Base-by-base conservation (phyloP, 2,113 vertebrate species). In the Triplophysa tibetana region DNA sequence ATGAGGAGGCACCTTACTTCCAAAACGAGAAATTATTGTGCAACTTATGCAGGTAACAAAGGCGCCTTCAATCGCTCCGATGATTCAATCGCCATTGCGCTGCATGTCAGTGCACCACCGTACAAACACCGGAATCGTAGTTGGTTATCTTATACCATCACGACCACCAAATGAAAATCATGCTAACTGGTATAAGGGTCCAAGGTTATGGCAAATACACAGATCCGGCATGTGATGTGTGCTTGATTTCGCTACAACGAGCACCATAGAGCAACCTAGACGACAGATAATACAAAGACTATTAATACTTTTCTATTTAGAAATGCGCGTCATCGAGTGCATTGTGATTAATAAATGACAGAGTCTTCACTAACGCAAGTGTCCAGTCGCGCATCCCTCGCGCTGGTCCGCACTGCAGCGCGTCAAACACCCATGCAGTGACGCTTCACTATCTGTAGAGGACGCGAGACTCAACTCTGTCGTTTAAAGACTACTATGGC, bases 331-430 rank as follows among this genome's bases (percentile, higher is more conserved):
- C 52, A 61, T 17, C 33, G 54, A 62, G n/a, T 19, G 11, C 1
- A 26, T 63, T 70, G 3, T 0, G 21, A 60, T 41, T 33, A 41
- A 38, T 64, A 52, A 74, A 23, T 16, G 67, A 21, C 67, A 45
- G 33, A 33, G 33, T 38, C 33, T 38, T 48, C 21, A 45, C 61
- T 64, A 76, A 76, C 41, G 61, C 58, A 52, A 77, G 43, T 65
- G 62, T 52, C 61, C 61, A 26, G 50, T 73, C 26, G 75, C 48
- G 52, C 82, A 70, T 77, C 78, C 81, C 74, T 79, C 66, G 61
- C 82, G 87, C 89, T 92, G 92, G 89, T 93, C 91, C 92, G 92
- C 92, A 93, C 90, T 93, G 92, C 92, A 93, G 92, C 88, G 75
- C 62, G 38, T 66, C 56, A 64, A 80, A 79, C 81, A 77, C 80